phyloP scores from a whole-genome alignment of 2,888 invertebrate genomes.

The Rhamnusium bicolor region DNA sequence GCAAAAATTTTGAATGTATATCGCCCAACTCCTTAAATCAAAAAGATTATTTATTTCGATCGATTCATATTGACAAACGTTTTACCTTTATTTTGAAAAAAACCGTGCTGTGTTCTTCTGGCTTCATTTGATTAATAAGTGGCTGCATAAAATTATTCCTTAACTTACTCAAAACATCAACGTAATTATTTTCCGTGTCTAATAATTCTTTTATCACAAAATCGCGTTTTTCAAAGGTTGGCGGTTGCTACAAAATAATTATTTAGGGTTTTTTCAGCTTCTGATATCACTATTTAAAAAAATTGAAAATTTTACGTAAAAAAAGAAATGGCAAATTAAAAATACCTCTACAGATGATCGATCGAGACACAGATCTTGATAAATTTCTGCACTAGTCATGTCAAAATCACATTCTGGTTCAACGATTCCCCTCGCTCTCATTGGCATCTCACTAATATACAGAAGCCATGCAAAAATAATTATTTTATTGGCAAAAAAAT shows the following conservation, averaged over 20 bases:
- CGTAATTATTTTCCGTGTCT: slow-evolving; percentile 97
- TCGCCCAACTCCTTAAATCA: slow-evolving; percentile 83
- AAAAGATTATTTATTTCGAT: slow-evolving; percentile 19
- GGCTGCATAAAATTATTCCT: slow-evolving; percentile 86
- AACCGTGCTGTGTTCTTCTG: slow-evolving; percentile 84
- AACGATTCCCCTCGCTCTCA: slow-evolving; percentile 56
- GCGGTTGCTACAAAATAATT: slow-evolving; percentile 58
- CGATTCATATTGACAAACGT: slow-evolving; percentile 18
- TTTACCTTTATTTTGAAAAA: slow-evolving; percentile 93
- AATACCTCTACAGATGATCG: slow-evolving; percentile 61
- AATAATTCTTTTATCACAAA: slow-evolving; percentile 94
- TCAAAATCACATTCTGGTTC: slow-evolving; percentile 56
- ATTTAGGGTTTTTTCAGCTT: too few species aligned
- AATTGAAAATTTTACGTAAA: background rate
- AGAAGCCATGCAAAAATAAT: slow-evolving; percentile 63
- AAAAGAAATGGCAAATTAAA: slow-evolving; percentile 40
- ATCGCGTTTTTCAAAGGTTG: slow-evolving; percentile 86
- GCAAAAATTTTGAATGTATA: slow-evolving; percentile 88
- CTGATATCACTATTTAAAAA: background rate
- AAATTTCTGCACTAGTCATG: slow-evolving; percentile 90
- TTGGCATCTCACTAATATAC: slow-evolving; percentile 65
- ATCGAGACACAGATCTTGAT: slow-evolving; percentile 93
- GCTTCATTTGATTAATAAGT: slow-evolving; percentile 78
- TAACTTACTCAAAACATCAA: slow-evolving; percentile 91
- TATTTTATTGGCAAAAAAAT: slow-evolving; percentile 13